Conservation (phyloP, 2,797 vertebrate genomes). For the Oreortyx pictus region DNA sequence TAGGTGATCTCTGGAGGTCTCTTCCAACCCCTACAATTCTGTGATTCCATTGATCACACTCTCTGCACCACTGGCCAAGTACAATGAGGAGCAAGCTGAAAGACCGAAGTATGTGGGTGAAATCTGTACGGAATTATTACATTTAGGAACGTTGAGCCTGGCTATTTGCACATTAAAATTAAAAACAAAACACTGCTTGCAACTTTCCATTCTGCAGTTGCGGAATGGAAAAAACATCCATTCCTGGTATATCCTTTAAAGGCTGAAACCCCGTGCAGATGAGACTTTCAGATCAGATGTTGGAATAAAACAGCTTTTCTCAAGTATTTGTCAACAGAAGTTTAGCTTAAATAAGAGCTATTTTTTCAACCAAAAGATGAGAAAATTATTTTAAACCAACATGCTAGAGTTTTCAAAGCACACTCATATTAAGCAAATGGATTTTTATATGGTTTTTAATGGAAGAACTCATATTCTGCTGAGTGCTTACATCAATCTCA, state of each 20-base stretch:
- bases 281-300: neutral
- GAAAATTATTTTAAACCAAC: neutral
- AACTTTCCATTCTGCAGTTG: neutral
- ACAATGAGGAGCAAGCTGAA: neutral
- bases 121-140: neutral
- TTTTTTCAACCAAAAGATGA: neutral
- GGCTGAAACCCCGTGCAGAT: neutral
- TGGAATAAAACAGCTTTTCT: neutral
- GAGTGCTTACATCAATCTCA: neutral
- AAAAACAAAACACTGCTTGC: neutral
- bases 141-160: neutral
- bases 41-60: neutral
- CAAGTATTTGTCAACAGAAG: neutral
- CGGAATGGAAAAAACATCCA: neutral
- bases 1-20: too few relatives aligned
- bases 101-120: rapidly evolving
- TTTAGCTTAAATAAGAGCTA: neutral
- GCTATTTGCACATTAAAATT: neutral
- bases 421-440: neutral
- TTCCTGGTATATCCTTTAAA: neutral
- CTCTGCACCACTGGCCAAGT: neutral
- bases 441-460: neutral
- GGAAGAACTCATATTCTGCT: neutral
- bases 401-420: neutral
- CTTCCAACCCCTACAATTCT: too few relatives aligned